A percentile compares a stretch with the other conserved stretches of the same genome.
phyloP scores from a whole-genome alignment of 2,888 invertebrate species.

The Lycocerus yunnanus region DNA sequence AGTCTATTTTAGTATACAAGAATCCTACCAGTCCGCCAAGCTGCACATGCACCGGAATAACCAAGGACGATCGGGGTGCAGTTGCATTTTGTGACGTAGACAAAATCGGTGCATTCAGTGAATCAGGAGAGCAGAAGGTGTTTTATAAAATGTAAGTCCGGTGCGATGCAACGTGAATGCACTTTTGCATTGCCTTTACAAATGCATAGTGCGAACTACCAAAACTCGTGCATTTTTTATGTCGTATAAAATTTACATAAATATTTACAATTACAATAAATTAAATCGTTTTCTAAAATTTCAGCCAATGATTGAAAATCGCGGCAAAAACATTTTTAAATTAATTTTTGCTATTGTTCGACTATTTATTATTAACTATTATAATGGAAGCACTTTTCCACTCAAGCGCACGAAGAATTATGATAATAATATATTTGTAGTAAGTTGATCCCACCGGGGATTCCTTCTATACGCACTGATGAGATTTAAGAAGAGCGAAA shows the following conservation, averaged over 20 bases:
- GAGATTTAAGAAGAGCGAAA: too few species aligned
- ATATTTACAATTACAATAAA: neutral
- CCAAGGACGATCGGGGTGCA: slow-evolving; percentile 32
- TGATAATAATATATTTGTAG: too few species aligned
- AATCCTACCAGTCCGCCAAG: slow-evolving; percentile 7
- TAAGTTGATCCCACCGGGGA: too few species aligned
- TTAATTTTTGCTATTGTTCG: too few species aligned
- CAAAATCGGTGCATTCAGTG: slow-evolving; percentile 45
- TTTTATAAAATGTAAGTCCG: slow-evolving; percentile 35
- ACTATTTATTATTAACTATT: too few species aligned
- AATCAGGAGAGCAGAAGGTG: slow-evolving; percentile 47
- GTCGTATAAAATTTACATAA: too few species aligned
- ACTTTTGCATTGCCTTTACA: neutral
- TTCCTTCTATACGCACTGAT: too few species aligned
- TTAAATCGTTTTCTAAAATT: neutral
- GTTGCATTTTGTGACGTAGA: slow-evolving; percentile 46
- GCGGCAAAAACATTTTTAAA: neutral
- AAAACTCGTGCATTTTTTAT: neutral
- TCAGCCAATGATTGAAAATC: neutral
- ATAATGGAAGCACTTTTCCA: too few species aligned
- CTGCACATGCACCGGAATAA: slow-evolving; percentile 58
- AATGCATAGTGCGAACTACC: neutral
- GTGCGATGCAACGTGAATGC: slow-evolving; percentile 32
- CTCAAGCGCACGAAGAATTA: too few species aligned
- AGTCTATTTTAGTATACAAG: neutral